Evolutionary conservation across 2,888 invertebrate genomes (phyloP).

Genomic region (Labia minor): DNA sequence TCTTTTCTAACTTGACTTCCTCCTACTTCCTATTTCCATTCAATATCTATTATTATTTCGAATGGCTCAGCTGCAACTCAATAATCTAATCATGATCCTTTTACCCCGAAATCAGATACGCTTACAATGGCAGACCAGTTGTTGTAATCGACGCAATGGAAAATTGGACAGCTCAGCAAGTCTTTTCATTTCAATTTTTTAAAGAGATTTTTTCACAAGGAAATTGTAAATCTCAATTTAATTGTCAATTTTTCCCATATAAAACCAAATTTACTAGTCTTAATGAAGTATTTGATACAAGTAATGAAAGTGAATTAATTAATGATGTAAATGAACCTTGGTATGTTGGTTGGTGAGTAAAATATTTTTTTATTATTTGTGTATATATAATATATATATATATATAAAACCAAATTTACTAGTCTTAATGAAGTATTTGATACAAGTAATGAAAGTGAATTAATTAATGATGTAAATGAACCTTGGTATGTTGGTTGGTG

Average conservation of each 20-base stretch:
- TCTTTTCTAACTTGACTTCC: neutral
- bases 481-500: constrained; percentile 67
- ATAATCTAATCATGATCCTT: neutral
- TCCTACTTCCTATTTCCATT: neutral
- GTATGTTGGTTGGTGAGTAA: constrained; percentile 57
- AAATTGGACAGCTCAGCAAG: constrained; percentile 67
- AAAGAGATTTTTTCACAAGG: constrained; percentile 54
- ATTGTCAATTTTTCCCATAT: constrained; percentile 91
- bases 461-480: constrained; percentile 37
- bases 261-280: constrained; percentile 72
- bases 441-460: constrained; percentile 45
- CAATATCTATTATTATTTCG: neutral
- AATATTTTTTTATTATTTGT: too few relatives aligned
- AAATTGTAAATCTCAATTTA: constrained; percentile 33
- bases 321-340: constrained; percentile 49
- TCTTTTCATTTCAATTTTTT: constrained; percentile 76
- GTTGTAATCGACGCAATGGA: constrained; percentile 71
- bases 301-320: constrained; percentile 25
- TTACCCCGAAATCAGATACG: constrained; percentile 39
- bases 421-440: constrained; percentile 69
- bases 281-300: constrained; percentile 73
- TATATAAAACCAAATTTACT: constrained; percentile 75
- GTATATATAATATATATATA: too few relatives aligned
- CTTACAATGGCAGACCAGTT: constrained; percentile 68
- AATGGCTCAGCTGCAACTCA: neutral